These are phyloP conservation scores for Hypercompe scribonia DNA, from an alignment of 2,888 invertebrate species.

Conservation along the genomic window DNA sequence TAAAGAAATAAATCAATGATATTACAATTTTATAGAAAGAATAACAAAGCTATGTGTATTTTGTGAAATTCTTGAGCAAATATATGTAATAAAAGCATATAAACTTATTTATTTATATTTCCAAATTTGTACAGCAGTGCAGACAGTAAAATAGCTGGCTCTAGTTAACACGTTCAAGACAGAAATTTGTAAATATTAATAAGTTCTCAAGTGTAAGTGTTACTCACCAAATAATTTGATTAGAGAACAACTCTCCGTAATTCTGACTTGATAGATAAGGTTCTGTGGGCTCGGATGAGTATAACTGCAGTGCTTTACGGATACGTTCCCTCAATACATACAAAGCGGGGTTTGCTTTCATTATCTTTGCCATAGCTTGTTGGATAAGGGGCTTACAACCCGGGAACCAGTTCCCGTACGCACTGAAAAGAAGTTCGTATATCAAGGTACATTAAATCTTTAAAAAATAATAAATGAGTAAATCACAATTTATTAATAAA, in stretches of 20 bases:
- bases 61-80: too few species aligned
- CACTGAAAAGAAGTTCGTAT: conserved; percentile 83
- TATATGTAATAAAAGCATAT: too few species aligned
- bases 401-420: conserved; percentile 99
- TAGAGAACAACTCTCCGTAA: conserved; percentile 99
- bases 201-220: too few species aligned
- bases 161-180: too few species aligned
- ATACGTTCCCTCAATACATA: conserved; percentile 99
- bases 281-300: conserved; percentile 99
- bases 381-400: conserved; percentile 99
- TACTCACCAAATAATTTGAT: conserved; percentile 98
- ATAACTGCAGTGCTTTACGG: conserved; percentile 98
- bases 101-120: too few species aligned
- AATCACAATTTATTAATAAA: neutral
- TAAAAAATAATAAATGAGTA: neutral
- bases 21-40: neutral
- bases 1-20: neutral
- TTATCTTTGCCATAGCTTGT: conserved; percentile 99
- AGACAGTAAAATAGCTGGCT: too few species aligned
- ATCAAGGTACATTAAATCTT: neutral
- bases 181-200: too few species aligned
- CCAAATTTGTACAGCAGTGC: too few species aligned
- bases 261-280: conserved; percentile 99
- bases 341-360: conserved; percentile 99
- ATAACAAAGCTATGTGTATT: neutral